phyloP scores from a whole-genome alignment of 2,797 vertebrate genomes.

The Numenius phaeopus region DNA sequence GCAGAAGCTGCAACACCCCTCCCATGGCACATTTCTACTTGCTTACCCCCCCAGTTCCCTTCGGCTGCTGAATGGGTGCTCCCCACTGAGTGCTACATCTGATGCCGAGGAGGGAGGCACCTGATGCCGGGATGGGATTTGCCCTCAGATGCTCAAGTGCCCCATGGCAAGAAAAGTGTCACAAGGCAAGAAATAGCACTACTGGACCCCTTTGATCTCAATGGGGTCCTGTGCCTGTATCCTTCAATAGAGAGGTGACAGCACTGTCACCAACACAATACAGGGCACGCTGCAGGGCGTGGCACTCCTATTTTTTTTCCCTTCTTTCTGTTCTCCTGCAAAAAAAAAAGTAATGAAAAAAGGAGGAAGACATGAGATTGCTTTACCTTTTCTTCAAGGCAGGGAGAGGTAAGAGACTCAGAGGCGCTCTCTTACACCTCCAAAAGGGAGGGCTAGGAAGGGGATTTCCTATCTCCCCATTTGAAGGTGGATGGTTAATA shows the following conservation, averaged over 20 bases:
- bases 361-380: neutral
- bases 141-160: neutral
- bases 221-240: neutral
- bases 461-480: neutral
- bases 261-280: neutral
- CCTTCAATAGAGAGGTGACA: neutral
- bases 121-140: neutral
- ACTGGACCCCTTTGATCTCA: neutral
- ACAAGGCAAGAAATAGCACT: neutral
- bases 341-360: neutral
- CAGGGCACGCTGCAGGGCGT: neutral
- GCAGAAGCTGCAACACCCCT: rapidly evolving
- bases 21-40: rapidly evolving
- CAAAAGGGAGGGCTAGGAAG: neutral
- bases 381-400: neutral
- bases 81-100: neutral
- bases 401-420: neutral
- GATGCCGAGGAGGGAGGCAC: neutral
- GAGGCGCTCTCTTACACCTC: neutral
- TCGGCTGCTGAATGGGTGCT: neutral
- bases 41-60: neutral
- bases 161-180: neutral
- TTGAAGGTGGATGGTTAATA: neutral
- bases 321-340: neutral
- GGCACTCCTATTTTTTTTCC: neutral